These are phyloP conservation scores for Aphelinus atriplicis DNA, from an alignment of 1,140 invertebrate genomes.

Conservation along the genomic window DNA sequence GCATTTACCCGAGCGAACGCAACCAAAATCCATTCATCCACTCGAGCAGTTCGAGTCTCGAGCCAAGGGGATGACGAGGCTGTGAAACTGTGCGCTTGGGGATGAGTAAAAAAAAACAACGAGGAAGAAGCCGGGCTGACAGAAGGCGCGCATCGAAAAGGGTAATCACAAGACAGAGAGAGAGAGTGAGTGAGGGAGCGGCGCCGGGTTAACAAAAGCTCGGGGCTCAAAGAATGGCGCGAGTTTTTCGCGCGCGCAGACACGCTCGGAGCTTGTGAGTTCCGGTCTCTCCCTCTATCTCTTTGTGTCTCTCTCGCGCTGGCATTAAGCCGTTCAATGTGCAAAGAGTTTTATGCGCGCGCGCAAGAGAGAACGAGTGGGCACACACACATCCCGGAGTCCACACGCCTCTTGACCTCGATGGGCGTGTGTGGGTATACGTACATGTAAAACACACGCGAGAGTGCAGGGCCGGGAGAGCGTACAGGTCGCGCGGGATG, in stretches of 20 bases:
- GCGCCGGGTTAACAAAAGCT: too few species aligned
- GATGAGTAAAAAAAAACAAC: too few species aligned
- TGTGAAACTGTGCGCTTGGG: too few species aligned
- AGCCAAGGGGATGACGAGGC: too few species aligned
- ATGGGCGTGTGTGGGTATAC: background rate
- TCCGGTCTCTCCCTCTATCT: background rate
- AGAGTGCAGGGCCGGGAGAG: background rate
- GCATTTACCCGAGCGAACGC: too few species aligned
- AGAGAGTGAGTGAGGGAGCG: too few species aligned
- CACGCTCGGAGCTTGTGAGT: background rate
- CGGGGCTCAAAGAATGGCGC: background rate
- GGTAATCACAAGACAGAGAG: too few species aligned
- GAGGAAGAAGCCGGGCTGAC: too few species aligned
- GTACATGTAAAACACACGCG: background rate
- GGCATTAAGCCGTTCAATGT: conserved; percentile 24
- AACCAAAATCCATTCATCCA: too few species aligned
- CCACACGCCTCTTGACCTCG: conserved; percentile 34
- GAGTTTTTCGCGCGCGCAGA: conserved; percentile 23
- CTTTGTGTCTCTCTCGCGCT: background rate
- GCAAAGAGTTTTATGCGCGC: conserved; percentile 13
- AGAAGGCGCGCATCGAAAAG: too few species aligned
- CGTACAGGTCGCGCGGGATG: background rate
- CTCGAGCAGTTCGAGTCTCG: too few species aligned
- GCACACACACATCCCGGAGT: background rate
- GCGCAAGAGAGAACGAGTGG: background rate